A percentile compares a stretch with the other conserved stretches of the same genome.
phyloP scores from a whole-genome alignment of 2,797 vertebrate species.

The Cichlasoma orientale region DNA sequence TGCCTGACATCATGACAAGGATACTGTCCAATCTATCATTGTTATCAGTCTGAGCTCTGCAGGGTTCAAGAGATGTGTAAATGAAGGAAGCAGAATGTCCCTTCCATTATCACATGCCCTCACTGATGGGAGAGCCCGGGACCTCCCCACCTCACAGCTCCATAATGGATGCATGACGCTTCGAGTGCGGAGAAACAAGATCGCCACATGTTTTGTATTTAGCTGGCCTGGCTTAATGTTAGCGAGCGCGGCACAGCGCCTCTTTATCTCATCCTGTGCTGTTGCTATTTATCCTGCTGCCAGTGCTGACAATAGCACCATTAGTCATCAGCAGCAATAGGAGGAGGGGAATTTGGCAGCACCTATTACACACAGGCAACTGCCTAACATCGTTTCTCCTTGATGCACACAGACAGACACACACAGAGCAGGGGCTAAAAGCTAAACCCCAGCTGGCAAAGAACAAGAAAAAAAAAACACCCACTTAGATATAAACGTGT shows the following conservation, averaged over 20 bases:
- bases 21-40: slow-evolving; percentile 11
- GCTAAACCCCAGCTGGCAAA: slow-evolving; percentile 12
- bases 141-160: slow-evolving; percentile 47
- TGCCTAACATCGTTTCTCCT: slow-evolving; percentile 44
- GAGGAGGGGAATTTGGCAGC: slow-evolving; percentile 49
- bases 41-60: slow-evolving; percentile 32
- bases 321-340: slow-evolving; percentile 75
- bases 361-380: slow-evolving; percentile 61
- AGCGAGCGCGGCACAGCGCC: slow-evolving; percentile 27
- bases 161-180: slow-evolving; percentile 65
- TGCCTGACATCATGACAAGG: slow-evolving; percentile 4
- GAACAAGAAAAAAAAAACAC: background rate
- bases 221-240: slow-evolving; percentile 54
- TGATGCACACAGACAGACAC: slow-evolving; percentile 37
- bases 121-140: slow-evolving; percentile 6
- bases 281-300: slow-evolving; percentile 82
- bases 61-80: slow-evolving; percentile 26
- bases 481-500: background rate
- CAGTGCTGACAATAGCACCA: slow-evolving; percentile 73
- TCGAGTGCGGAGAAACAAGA: slow-evolving; percentile 46
- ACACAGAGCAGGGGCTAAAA: slow-evolving; percentile 14
- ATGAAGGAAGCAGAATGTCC: slow-evolving; percentile 36
- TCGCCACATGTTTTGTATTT: slow-evolving; percentile 68
- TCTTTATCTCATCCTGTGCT: slow-evolving; percentile 75
- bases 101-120: slow-evolving; percentile 54